Conservation (phyloP, 2,113 vertebrate species). For the Otis tarda region DNA sequence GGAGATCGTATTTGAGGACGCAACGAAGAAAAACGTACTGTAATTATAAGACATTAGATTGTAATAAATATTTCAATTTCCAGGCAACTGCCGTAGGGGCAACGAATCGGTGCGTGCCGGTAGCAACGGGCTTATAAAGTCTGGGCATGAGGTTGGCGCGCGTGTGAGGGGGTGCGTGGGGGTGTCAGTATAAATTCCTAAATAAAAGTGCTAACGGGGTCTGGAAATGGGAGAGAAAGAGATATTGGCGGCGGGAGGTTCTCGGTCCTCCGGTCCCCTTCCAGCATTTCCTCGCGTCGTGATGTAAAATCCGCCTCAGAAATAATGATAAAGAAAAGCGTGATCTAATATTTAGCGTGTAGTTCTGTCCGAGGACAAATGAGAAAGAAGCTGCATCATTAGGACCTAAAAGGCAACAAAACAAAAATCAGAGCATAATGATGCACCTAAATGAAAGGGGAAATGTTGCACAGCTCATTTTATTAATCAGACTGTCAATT, state of each 20-base stretch:
- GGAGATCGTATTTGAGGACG: not conserved
- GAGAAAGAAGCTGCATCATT: constrained; percentile 80
- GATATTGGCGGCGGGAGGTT: not conserved
- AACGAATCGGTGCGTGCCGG: not conserved
- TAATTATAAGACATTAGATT: not conserved
- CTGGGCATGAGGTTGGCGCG: not conserved
- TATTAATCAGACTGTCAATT: constrained; percentile 99
- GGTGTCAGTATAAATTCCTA: constrained; percentile 51
- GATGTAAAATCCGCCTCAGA: constrained; percentile 25
- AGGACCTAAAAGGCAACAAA: constrained; percentile 91
- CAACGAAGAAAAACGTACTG: not conserved
- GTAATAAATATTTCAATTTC: constrained; percentile 26
- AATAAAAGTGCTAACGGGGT: constrained; percentile 62
- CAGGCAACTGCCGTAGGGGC: not conserved
- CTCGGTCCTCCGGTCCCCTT: constrained; percentile 44
- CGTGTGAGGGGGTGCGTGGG: not conserved
- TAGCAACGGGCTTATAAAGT: constrained; percentile 22
- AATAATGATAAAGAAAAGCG: constrained; percentile 60
- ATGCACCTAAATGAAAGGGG: constrained; percentile 99
- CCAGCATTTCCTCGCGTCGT: not conserved
- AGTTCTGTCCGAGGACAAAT: constrained; percentile 78
- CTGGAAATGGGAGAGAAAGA: constrained; percentile 54
- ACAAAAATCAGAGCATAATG: constrained; percentile 99
- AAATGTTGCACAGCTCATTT: constrained; percentile 97
- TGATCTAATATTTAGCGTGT: constrained; percentile 76